phyloP scores from a whole-genome alignment of 2,797 vertebrate species.

The Pseudomugil tenellus region DNA sequence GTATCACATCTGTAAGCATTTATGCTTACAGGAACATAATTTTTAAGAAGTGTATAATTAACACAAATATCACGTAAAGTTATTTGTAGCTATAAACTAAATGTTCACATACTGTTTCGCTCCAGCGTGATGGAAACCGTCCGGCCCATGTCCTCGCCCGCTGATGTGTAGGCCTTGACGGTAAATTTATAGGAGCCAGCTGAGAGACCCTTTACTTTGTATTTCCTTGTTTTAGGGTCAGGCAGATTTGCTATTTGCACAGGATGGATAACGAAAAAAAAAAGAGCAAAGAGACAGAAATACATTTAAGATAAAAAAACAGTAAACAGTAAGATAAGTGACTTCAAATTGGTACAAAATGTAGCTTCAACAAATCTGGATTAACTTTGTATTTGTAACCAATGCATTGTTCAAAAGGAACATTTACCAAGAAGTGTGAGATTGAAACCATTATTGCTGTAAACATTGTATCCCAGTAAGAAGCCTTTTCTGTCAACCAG shows the following conservation, averaged over 20 bases:
- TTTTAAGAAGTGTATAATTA: neutral
- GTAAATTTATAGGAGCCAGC: constrained; percentile 77
- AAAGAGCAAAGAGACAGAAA: neutral
- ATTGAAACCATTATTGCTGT: constrained; percentile 64
- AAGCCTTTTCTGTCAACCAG: constrained; percentile 71
- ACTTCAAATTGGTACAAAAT: constrained; percentile 16
- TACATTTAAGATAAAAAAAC: neutral
- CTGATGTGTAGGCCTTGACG: constrained; percentile 80
- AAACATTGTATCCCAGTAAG: constrained; percentile 79
- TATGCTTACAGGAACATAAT: neutral
- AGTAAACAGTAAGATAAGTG: neutral
- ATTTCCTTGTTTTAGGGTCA: constrained; percentile 52
- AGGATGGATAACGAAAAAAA: neutral
- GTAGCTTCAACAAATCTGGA: neutral
- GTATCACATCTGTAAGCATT: neutral
- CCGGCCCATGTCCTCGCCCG: constrained; percentile 75
- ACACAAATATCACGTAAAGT: neutral
- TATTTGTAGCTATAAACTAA: neutral
- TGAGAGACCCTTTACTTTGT: constrained; percentile 63
- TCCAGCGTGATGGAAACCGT: constrained; percentile 71
- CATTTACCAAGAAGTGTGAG: constrained; percentile 72
- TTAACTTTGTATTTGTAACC: neutral
- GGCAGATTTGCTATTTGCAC: constrained; percentile 71
- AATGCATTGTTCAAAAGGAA: neutral
- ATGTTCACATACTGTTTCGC: constrained; percentile 68